A percentile compares a stretch with the other conserved stretches of the same genome.
Conservation (phyloP, 1,140 invertebrate species). For the Megalonaias nervosa region DNA sequence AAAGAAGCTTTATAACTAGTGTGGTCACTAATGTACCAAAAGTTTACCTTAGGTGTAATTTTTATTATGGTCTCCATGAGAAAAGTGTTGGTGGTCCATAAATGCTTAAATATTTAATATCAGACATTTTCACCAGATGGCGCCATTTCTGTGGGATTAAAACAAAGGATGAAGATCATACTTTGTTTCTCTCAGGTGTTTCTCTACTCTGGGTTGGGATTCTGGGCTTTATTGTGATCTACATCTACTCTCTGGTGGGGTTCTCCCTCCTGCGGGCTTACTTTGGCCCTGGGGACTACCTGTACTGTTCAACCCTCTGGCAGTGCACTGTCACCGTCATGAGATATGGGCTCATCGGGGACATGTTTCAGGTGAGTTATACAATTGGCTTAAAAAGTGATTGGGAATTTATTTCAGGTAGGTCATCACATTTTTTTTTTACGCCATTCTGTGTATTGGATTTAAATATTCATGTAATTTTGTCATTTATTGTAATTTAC, state of each 20-base stretch:
- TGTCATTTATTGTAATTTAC: too few relatives aligned
- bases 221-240: conserved; percentile 69
- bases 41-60: too few relatives aligned
- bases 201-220: conserved; percentile 71
- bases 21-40: too few relatives aligned
- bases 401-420: background rate
- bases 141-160: too few relatives aligned
- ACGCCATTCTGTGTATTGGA: background rate
- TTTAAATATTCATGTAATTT: too few relatives aligned
- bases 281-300: conserved; percentile 59
- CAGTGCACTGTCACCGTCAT: conserved; percentile 70
- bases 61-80: too few relatives aligned
- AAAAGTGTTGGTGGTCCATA: too few relatives aligned
- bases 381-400: background rate
- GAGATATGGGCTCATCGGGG: conserved; percentile 69
- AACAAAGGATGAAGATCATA: too few relatives aligned
- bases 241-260: conserved; percentile 69
- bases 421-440: background rate
- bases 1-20: too few relatives aligned
- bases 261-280: conserved; percentile 66
- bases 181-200: conserved; percentile 56
- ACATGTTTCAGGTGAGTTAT: conserved; percentile 68
- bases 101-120: too few relatives aligned
- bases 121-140: too few relatives aligned
- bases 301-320: conserved; percentile 68